A percentile compares a stretch with the other conserved stretches of the same genome.
Conservation (phyloP, 2,113 vertebrate species). For the Odobenus rosmarus region DNA sequence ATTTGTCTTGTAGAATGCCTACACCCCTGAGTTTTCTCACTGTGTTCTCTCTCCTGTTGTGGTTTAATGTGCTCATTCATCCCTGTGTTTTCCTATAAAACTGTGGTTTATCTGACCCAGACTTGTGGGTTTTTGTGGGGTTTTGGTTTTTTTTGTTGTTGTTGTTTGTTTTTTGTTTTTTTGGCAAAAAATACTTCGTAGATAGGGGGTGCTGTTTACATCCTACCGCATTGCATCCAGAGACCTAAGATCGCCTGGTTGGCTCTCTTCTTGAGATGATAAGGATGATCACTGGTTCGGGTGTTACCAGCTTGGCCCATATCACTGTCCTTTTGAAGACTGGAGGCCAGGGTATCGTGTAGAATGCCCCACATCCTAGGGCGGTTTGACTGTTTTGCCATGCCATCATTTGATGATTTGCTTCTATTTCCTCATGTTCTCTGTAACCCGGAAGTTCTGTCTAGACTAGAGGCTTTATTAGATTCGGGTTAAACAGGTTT, state of each 20-base stretch:
- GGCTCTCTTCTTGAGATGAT: not conserved
- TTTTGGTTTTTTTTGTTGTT: not conserved
- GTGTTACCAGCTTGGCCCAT: too few species aligned
- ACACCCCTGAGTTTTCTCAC: not conserved
- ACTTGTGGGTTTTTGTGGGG: not conserved
- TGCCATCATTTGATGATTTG: not conserved
- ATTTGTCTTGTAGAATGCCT: not conserved
- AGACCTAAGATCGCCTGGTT: not conserved
- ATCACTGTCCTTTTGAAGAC: not conserved
- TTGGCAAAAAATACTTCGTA: not conserved
- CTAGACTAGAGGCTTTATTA: not conserved
- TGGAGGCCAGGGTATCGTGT: not conserved
- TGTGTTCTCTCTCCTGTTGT: rapidly evolving
- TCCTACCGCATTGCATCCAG: not conserved
- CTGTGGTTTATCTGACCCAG: not conserved
- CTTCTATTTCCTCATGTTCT: not conserved
- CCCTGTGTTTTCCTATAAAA: not conserved
- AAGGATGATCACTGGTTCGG: not conserved
- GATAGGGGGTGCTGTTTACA: not conserved
- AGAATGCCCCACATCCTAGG: not conserved
- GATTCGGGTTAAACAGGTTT: not conserved
- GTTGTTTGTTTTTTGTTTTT: not conserved
- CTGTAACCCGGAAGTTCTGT: not conserved
- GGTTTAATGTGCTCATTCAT: too few species aligned
- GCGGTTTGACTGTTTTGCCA: not conserved